Base-by-base conservation (phyloP, 2,888 invertebrate species). In the Mythimna pallens region DNA sequence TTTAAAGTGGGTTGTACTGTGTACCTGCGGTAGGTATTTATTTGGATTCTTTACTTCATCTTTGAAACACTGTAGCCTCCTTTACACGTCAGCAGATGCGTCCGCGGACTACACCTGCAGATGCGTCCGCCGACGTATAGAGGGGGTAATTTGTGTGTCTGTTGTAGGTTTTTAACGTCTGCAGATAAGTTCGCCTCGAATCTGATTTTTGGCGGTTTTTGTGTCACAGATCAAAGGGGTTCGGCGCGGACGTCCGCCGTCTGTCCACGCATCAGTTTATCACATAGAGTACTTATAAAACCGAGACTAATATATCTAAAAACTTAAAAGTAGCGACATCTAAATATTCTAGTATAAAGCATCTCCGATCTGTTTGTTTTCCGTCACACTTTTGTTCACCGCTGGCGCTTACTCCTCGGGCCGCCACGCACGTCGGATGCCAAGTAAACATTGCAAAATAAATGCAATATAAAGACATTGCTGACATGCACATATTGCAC, bases 361-460 rank as follows among this genome's bases (percentile, higher is more conserved):
- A 22, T 54, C 12, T 54, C 54, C 22, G 12, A 0, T 47, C 47
- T 47, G 14, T 9, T 10, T 3, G 9, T 20, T 20, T 3, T 57
- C 30, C 8, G 20, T 34, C 30, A 20, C 8, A 34, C 10, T 9
- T n/a, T 58, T 34, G 34, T n/a, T n/a, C 36, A 22, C 59, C 14
- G 36, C 34, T 36, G 36, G 2, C 6, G 36, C 12, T 25, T 50
- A 12, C n/a, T 47, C 7, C 58, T 30, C 17, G 2, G 5, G 34
- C 36, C 59, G 34, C 12, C 6, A 5, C 5, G 5, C 12, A 17
- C 8, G n/a, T 22, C 55, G 22, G 30, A 22, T 22, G 50, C 25
- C 22, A 36, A 22, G 10, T 36, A 62, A 50, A 57, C 50, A 73
- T 73, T 75, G 62, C 43, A 58, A 57, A 65, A 57, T 30, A 61